phyloP scores from a whole-genome alignment of 2,113 vertebrate genomes.

The Tupaia chinensis region DNA sequence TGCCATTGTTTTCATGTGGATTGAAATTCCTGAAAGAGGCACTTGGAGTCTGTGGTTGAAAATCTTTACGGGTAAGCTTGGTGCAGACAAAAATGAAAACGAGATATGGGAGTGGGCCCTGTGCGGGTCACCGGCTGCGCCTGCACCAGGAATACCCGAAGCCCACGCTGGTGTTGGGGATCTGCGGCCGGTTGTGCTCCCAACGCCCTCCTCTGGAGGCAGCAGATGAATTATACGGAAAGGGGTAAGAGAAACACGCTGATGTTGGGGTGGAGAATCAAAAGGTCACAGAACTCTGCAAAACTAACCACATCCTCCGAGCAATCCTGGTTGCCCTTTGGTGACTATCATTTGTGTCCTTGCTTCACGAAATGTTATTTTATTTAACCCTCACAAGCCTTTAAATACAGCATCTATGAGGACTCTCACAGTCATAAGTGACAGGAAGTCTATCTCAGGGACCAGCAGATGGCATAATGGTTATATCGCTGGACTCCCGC shows the following conservation, averaged over 20 bases:
- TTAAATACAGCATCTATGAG: not conserved
- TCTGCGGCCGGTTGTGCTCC: too few species aligned
- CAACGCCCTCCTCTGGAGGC: not conserved
- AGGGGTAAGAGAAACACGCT: not conserved
- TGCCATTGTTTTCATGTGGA: slow-evolving; percentile 16
- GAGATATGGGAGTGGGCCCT: not conserved
- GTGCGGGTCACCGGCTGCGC: rapidly evolving
- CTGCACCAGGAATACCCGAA: rapidly evolving
- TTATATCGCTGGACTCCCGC: too few species aligned
- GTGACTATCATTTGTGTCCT: not conserved
- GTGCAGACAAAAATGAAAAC: not conserved
- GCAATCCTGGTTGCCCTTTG: not conserved
- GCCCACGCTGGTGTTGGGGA: not conserved
- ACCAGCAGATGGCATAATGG: too few species aligned
- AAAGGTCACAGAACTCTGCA: not conserved
- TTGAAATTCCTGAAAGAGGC: slow-evolving; percentile 45
- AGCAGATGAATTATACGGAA: not conserved
- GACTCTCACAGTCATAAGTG: not conserved
- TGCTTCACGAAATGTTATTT: not conserved
- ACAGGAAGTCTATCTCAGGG: not conserved
- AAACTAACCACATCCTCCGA: not conserved
- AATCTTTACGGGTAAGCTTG: not conserved
- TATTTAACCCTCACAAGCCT: not conserved
- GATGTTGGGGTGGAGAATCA: not conserved
- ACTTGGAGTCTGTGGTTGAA: not conserved